phyloP scores from a whole-genome alignment of 64 coral and sea anemone species.

The Montipora foliosa region DNA sequence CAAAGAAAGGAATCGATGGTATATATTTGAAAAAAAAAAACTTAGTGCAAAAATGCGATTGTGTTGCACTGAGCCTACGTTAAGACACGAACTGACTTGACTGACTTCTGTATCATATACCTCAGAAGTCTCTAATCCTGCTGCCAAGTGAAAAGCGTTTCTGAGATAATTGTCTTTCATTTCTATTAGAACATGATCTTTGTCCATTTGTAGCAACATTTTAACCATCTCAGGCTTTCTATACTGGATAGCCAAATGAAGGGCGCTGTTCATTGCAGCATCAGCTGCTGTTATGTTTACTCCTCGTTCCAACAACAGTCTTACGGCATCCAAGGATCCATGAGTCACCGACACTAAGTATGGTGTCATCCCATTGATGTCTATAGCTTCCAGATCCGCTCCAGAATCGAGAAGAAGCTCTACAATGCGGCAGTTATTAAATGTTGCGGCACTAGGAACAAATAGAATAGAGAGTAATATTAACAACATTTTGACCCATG shows the following conservation, averaged over 20 bases:
- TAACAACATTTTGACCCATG: background rate
- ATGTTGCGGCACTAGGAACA: constrained; percentile 12
- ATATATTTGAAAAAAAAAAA: too few relatives aligned
- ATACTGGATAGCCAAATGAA: constrained; percentile 33
- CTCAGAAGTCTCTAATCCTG: constrained; percentile 12
- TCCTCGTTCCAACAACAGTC: constrained; percentile 36
- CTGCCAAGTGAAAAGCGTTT: constrained; percentile 6
- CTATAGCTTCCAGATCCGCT: constrained; percentile 1
- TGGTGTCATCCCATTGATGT: background rate
- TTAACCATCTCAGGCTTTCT: constrained; percentile 1
- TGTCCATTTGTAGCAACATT: constrained; percentile 8
- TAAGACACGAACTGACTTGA: too few relatives aligned
- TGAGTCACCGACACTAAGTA: background rate
- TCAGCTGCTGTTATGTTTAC: background rate
- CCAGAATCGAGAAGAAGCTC: constrained; percentile 20
- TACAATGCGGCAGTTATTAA: constrained; percentile 6
- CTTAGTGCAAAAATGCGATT: too few relatives aligned
- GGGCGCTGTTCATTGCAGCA: constrained; percentile 2
- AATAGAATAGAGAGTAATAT: too few relatives aligned
- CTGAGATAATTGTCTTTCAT: constrained; percentile 1
- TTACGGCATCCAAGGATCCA: background rate
- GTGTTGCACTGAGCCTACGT: too few relatives aligned
- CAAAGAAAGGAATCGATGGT: too few relatives aligned
- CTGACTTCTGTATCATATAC: background rate
- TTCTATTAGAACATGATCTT: background rate